Evolutionary conservation across 2,888 invertebrate species (phyloP).

Genomic region (Eristalis tenax): DNA sequence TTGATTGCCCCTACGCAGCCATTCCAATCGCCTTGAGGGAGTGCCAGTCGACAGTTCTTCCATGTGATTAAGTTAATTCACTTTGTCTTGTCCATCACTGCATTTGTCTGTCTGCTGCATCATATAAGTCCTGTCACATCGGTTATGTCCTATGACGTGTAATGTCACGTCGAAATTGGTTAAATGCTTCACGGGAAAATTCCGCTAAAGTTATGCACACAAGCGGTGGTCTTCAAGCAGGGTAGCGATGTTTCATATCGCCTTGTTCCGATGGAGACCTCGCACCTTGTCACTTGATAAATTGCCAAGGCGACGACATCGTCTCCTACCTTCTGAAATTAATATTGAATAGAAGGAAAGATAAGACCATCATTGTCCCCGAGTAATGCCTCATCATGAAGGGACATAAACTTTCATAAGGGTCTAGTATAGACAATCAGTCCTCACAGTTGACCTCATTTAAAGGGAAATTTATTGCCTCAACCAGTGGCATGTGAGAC

Average conservation of each 20-base stretch:
- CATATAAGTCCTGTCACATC: not conserved
- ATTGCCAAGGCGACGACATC: slow-evolving; percentile 26
- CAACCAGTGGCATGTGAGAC: slow-evolving; percentile 37
- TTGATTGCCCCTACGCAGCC: not conserved
- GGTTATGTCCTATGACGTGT: not conserved
- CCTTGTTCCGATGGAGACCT: slow-evolving; percentile 1
- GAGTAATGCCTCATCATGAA: slow-evolving; percentile 61
- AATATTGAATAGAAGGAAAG: slow-evolving; percentile 9
- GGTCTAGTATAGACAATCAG: slow-evolving; percentile 23
- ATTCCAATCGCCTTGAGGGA: not conserved
- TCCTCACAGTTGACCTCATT: slow-evolving; percentile 21
- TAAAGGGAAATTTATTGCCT: slow-evolving; percentile 44
- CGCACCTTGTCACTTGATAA: slow-evolving; percentile 40
- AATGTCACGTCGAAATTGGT: slow-evolving; percentile 20
- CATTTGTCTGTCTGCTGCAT: not conserved
- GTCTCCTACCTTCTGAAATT: slow-evolving; percentile 11
- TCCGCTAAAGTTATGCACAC: not conserved
- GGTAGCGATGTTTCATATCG: slow-evolving; percentile 43
- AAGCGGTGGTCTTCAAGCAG: not conserved
- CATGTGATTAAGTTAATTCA: slow-evolving; percentile 39
- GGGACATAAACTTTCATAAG: slow-evolving; percentile 58
- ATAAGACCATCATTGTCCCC: slow-evolving; percentile 50
- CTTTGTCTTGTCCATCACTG: not conserved
- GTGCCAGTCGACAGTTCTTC: not conserved
- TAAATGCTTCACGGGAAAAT: not conserved